Percentiles rank a stretch among this genome's conserved stretches.
Evolutionary conservation across 2,888 invertebrate genomes (phyloP).

Genomic region (Lottia scabra): DNA sequence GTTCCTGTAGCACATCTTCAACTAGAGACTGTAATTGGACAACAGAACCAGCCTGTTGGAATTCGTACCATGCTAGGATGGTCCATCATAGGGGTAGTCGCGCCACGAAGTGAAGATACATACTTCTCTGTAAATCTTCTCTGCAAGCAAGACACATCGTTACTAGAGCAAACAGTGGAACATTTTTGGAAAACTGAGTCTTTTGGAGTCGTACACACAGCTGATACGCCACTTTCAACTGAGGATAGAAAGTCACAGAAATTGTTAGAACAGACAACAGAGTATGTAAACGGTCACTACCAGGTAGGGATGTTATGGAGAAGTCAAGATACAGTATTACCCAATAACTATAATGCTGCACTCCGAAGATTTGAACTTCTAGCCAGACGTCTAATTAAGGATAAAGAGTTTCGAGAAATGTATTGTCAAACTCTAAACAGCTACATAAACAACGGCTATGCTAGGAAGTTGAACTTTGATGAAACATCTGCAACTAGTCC

Average conservation of each 20-base stretch:
- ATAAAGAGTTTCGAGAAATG: slow-evolving; percentile 1
- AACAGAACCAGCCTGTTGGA: not conserved
- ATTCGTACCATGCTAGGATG: not conserved
- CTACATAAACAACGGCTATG: no score
- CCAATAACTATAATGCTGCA: not conserved
- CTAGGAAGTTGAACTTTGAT: no score
- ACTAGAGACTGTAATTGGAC: not conserved
- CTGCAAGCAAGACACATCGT: not conserved
- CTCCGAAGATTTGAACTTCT: not conserved
- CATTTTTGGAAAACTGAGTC: not conserved
- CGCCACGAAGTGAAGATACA: not conserved
- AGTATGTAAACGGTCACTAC: not conserved
- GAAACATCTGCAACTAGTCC: not conserved
- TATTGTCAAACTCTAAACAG: no score
- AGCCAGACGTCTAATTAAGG: not conserved
- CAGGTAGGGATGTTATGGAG: not conserved
- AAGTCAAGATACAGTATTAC: not conserved
- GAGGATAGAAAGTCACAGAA: not conserved
- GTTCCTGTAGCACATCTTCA: not conserved
- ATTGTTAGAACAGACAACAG: not conserved
- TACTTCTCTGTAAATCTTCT: not conserved
- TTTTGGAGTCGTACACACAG: not conserved
- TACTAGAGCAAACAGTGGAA: not conserved
- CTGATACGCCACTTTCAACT: not conserved
- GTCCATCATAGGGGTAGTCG: not conserved